A percentile compares a stretch with the other conserved stretches of the same genome.
phyloP scores from a whole-genome alignment of 2,797 vertebrate species.

The Remorina albescens region DNA sequence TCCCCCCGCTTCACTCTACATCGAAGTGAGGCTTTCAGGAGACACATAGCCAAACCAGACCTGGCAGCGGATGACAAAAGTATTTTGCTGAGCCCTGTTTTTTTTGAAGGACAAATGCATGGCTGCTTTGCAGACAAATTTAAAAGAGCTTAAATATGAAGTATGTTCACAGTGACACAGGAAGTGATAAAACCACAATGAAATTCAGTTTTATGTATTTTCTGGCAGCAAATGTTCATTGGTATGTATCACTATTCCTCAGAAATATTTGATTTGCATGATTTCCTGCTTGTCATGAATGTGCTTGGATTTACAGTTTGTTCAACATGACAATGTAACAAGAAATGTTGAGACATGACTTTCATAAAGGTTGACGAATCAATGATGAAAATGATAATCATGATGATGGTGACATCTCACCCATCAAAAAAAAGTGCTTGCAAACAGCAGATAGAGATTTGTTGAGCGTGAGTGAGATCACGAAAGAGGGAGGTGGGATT shows the following conservation, averaged over 20 bases:
- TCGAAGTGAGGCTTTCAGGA: slow-evolving; percentile 49
- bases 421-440: slow-evolving; percentile 19
- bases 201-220: slow-evolving; percentile 2
- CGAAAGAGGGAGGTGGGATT: slow-evolving; percentile 52
- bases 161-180: neutral
- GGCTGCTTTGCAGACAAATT: neutral
- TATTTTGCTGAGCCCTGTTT: slow-evolving; percentile 17
- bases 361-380: slow-evolving; percentile 6
- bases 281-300: neutral
- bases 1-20: slow-evolving; percentile 36
- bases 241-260: neutral
- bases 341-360: neutral
- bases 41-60: slow-evolving; percentile 40
- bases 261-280: neutral
- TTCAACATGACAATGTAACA: neutral
- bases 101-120: slow-evolving; percentile 16
- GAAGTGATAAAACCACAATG: neutral
- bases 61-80: slow-evolving; percentile 15
- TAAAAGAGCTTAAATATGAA: neutral
- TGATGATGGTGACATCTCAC: slow-evolving; percentile 30
- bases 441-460: slow-evolving; percentile 41
- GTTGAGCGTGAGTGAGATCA: slow-evolving; percentile 43
- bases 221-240: too few species aligned
- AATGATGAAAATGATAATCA: slow-evolving; percentile 5
- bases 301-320: neutral